Base-by-base conservation (phyloP, 2,113 vertebrate genomes). In the Montifringilla adamsi region DNA sequence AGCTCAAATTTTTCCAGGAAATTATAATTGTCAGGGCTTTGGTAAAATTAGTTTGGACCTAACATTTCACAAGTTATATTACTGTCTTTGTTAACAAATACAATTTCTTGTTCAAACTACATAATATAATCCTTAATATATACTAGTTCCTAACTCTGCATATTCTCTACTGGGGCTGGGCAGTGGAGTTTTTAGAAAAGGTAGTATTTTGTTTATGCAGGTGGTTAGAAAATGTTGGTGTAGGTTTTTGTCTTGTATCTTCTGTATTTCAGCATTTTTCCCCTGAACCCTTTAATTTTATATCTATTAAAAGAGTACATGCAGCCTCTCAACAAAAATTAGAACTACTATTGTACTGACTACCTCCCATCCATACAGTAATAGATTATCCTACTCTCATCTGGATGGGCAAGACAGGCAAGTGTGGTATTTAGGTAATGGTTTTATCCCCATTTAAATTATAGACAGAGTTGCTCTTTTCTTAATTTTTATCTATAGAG, bases 1-100 rank as follows among this genome's bases (percentile, higher is more conserved):
- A 70, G 2, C 22, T 19, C 52, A 47, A 50, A 39, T 62, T 8
- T 55, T 91, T 90, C 33, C 20, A 59, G 35, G 47, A 84, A 89
- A 37, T 0, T 0, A 19, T 55, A 59, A 55, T 43, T 2, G 2
- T 4, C 6, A 46, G 4, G 43, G 1, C 31, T 44, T 90, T n/a
- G 23, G 15, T 53, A 64, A 89, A 86, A 73, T 56, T 47, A 66
- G 6, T 39, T 63, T 58, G 23, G 21, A 75, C 21, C 8, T 76
- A 59, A 55, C 19, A 52, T 83, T 79, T 92, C 58, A 19, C 7
- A 59, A 58, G 27, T 66, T 60, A 15, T 72, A 30, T 35, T 87
- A 23, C 35, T 87, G 23, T 37, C 49, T 72, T 83, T 44, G 10
- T 62, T 74, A 39, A 22, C 3, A 52, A 77, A 52, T 52, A 26